These are phyloP conservation scores for Rhopalosiphum padi DNA, from an alignment of 1,140 invertebrate genomes.

Conservation along the genomic window DNA sequence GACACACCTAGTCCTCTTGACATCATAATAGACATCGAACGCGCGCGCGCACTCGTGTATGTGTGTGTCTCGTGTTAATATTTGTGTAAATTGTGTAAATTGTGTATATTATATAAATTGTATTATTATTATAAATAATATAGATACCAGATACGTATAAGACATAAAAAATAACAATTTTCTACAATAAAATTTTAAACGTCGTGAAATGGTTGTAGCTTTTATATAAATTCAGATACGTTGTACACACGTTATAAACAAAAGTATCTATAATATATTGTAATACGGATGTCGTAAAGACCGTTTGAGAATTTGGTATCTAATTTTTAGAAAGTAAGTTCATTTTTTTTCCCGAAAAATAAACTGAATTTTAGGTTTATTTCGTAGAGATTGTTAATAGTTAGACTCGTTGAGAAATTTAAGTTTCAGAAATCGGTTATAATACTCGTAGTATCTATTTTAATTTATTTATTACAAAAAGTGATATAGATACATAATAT, in stretches of 20 bases:
- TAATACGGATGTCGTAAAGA: too few species aligned
- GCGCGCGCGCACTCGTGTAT: neutral
- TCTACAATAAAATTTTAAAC: neutral
- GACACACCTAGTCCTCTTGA: constrained; percentile 53
- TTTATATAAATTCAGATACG: neutral
- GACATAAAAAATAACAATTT: neutral
- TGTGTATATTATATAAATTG: neutral
- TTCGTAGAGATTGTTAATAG: neutral
- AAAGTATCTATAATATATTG: neutral
- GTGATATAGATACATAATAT: too few species aligned
- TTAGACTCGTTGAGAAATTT: neutral
- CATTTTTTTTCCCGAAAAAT: neutral
- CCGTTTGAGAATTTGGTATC: too few species aligned
- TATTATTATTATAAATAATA: neutral
- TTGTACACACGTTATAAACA: neutral
- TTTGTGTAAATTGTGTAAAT: neutral
- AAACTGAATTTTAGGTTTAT: neutral
- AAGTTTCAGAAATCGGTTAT: neutral
- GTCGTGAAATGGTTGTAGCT: neutral
- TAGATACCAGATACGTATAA: neutral
- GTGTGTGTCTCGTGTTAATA: neutral
- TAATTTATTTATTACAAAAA: neutral
- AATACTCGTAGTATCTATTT: neutral
- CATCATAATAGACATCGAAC: neutral
- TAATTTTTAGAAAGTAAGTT: neutral